These are phyloP conservation scores for Oceanodroma leucorhoa DNA, from an alignment of 2,797 vertebrate species.

Conservation along the genomic window DNA sequence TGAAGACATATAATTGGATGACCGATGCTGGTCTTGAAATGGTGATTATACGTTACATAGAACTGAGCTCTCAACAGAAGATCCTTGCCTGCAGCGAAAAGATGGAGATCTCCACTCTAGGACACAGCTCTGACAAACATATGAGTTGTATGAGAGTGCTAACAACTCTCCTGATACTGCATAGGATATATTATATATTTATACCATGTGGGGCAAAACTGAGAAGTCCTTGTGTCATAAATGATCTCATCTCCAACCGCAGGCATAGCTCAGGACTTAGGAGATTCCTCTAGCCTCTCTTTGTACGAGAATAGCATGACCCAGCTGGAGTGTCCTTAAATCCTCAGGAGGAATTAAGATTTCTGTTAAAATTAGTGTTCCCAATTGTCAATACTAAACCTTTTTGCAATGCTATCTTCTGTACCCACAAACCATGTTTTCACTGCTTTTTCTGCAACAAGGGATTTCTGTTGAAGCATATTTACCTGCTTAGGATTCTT, in stretches of 20 bases:
- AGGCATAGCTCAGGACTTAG: neutral
- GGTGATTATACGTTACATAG: neutral
- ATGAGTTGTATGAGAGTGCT: neutral
- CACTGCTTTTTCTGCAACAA: neutral
- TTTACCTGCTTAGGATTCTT: neutral
- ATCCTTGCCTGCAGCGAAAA: neutral
- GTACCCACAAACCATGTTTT: neutral
- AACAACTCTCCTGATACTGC: neutral
- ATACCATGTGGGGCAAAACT: rapidly evolving
- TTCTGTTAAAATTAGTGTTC: neutral
- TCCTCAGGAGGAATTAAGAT: neutral
- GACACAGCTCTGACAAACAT: neutral
- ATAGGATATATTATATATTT: neutral
- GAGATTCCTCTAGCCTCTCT: neutral
- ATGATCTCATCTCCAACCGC: neutral
- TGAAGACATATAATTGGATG: neutral
- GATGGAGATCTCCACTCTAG: neutral
- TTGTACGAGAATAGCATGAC: neutral
- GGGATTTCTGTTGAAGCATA: neutral
- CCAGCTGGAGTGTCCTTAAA: neutral
- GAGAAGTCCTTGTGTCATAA: neutral
- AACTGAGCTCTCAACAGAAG: neutral
- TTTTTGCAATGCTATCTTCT: neutral
- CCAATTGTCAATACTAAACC: neutral
- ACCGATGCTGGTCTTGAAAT: neutral